These are phyloP conservation scores for Tachysurus vachellii DNA, from an alignment of 2,113 vertebrate species.

Conservation along the genomic window DNA sequence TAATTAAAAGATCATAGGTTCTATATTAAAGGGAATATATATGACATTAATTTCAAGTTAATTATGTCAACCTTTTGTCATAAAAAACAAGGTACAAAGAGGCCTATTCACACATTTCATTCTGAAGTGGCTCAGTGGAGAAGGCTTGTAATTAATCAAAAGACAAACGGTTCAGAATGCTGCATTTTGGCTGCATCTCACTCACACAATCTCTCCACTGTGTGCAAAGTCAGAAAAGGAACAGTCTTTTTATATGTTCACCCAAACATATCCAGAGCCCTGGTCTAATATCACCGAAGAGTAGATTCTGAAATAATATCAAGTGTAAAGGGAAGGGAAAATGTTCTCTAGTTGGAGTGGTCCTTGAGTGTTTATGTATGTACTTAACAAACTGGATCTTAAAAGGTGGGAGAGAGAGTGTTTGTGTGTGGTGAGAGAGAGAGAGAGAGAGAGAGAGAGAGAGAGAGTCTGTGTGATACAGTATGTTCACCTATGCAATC, in stretches of 20 bases:
- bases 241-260: neutral
- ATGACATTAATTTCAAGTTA: conserved; percentile 24
- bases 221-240: neutral
- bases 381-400: neutral
- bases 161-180: neutral
- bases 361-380: neutral
- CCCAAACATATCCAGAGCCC: neutral
- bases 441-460: neutral
- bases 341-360: neutral
- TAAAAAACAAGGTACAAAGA: neutral
- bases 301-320: neutral
- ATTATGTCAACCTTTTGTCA: conserved; percentile 19
- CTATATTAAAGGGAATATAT: neutral
- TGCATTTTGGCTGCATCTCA: neutral
- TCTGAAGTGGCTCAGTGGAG: conserved; percentile 23
- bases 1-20: conserved; percentile 3
- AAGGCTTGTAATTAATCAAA: conserved; percentile 13
- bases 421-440: neutral
- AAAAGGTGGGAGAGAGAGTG: neutral
- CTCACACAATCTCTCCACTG: neutral
- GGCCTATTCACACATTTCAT: neutral
- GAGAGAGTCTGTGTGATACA: conserved; percentile 2
- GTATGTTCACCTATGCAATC: conserved; percentile 28
- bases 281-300: neutral
- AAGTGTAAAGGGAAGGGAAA: neutral